These are phyloP conservation scores for Ethmia dodecea DNA, from an alignment of 2,888 invertebrate species.

Conservation along the genomic window DNA sequence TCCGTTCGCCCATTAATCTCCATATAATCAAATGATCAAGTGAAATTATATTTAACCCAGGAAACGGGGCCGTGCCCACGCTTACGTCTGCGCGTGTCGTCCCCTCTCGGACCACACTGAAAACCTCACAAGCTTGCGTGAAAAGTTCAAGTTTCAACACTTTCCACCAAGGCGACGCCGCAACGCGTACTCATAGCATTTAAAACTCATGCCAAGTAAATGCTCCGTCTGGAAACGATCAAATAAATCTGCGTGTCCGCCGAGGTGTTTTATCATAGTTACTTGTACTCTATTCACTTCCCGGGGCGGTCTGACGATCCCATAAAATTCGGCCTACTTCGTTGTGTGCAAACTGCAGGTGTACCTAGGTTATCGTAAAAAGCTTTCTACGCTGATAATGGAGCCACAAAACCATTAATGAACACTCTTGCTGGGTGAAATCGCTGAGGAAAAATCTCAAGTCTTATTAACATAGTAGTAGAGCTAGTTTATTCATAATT, in stretches of 20 bases:
- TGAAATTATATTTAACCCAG: conserved; percentile 73
- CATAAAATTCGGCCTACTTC: conserved; percentile 15
- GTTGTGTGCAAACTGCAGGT: not conserved
- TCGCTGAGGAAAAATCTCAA: conserved; percentile 68
- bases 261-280: conserved; percentile 25
- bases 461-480: conserved; percentile 70
- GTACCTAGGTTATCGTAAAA: conserved; percentile 22
- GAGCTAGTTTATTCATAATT: conserved; percentile 75
- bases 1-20: conserved; percentile 67
- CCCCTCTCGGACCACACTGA: conserved; percentile 36
- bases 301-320: conserved; percentile 19
- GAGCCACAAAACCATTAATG: conserved; percentile 66
- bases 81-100: conserved; percentile 37
- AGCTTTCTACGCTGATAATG: conserved; percentile 62
- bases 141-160: conserved; percentile 29
- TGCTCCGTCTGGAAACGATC: conserved; percentile 12
- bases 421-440: conserved; percentile 63
- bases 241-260: conserved; percentile 19
- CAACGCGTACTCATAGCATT: not conserved
- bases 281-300: conserved; percentile 18
- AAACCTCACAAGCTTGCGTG: conserved; percentile 24
- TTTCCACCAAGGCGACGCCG: conserved; percentile 2
- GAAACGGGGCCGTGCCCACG: conserved; percentile 65
- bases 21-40: conserved; percentile 77
- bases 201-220: conserved; percentile 3